Evolutionary conservation across 2,113 vertebrate species (phyloP).

Genomic region (Sclerurus mexicanus): DNA sequence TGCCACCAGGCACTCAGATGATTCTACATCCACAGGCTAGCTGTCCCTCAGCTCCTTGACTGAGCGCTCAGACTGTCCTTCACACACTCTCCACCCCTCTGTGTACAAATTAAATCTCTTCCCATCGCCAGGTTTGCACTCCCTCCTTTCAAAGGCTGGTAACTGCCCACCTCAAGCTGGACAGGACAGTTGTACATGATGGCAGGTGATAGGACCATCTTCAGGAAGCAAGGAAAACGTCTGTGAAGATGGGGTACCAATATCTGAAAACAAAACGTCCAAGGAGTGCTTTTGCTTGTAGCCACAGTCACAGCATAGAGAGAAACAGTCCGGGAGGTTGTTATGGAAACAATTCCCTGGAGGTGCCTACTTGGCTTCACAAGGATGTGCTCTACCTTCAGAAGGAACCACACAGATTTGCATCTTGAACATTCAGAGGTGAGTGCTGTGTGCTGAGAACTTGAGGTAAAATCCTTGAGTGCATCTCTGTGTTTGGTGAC

Average conservation of each 20-base stretch:
- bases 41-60: not conserved
- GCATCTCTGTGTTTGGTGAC: not conserved
- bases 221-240: not conserved
- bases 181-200: not conserved
- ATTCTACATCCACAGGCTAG: not conserved
- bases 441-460: not conserved
- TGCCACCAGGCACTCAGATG: not conserved
- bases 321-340: conserved; percentile 86
- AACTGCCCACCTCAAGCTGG: not conserved
- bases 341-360: conserved; percentile 85
- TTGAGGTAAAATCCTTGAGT: not conserved
- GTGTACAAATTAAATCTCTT: not conserved
- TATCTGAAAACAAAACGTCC: conserved; percentile 23
- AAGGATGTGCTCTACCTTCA: conserved; percentile 69
- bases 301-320: conserved; percentile 58
- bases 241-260: not conserved
- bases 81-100: not conserved
- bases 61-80: not conserved
- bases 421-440: not conserved
- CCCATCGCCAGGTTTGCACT: not conserved
- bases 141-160: not conserved
- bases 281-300: conserved; percentile 23
- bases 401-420: not conserved
- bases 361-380: conserved; percentile 60
- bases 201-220: not conserved